phyloP scores from a whole-genome alignment of 2,888 invertebrate species.

The Hydrotaea diabolus region DNA sequence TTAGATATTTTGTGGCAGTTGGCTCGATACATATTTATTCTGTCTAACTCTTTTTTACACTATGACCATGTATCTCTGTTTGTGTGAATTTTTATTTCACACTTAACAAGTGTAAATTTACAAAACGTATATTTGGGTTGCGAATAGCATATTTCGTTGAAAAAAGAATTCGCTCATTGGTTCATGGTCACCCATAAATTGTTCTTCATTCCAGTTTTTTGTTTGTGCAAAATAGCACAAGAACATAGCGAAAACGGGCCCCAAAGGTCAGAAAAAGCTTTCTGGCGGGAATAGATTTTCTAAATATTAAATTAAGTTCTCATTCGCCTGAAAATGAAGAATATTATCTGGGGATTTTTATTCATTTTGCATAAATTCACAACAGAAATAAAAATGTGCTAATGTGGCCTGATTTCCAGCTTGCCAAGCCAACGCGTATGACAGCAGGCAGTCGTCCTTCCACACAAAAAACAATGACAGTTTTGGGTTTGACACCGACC shows the following conservation, averaged over 20 bases:
- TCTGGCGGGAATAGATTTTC: not conserved
- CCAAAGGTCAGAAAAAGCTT: not conserved
- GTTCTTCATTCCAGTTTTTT: not conserved
- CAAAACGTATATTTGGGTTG: not conserved
- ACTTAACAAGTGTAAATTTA: slow-evolving; percentile 44
- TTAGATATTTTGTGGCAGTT: slow-evolving; percentile 22
- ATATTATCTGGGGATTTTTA: not conserved
- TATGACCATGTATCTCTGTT: not conserved
- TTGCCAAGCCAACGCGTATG: not conserved
- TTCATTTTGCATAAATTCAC: slow-evolving; percentile 24
- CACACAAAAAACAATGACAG: not conserved
- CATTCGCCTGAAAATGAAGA: not conserved
- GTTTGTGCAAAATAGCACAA: not conserved
- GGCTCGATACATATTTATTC: not conserved
- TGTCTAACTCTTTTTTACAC: not conserved
- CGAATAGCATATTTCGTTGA: not conserved
- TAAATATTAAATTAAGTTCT: slow-evolving; percentile 33
- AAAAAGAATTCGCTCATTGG: not conserved
- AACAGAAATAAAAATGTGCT: not conserved
- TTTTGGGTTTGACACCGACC: not conserved
- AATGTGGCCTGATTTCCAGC: not conserved
- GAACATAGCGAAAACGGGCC: slow-evolving; percentile 1
- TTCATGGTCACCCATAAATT: slow-evolving; percentile 19
- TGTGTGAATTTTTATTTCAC: slow-evolving; percentile 32
- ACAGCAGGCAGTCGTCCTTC: not conserved